These are phyloP conservation scores for Sciaenops ocellatus DNA, from an alignment of 2,797 vertebrate species.

Conservation along the genomic window DNA sequence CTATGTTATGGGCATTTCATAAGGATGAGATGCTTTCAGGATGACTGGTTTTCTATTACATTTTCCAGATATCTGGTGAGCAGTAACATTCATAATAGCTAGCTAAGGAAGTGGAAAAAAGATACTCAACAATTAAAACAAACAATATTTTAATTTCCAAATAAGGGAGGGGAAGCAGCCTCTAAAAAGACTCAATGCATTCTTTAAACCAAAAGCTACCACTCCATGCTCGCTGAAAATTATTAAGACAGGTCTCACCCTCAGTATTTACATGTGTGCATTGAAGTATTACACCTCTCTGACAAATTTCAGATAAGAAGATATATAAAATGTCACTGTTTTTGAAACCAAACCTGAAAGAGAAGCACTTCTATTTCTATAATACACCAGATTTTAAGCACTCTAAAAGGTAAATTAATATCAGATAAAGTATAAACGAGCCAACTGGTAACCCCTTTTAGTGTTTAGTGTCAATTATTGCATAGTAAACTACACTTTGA, in stretches of 20 bases:
- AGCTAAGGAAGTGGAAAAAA: slow-evolving; percentile 51
- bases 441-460: slow-evolving; percentile 50
- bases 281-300: slow-evolving; percentile 60
- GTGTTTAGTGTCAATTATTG: slow-evolving; percentile 74
- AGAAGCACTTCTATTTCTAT: slow-evolving; percentile 39
- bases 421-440: slow-evolving; percentile 54
- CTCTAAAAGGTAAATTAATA: slow-evolving; percentile 31
- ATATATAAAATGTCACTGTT: slow-evolving; percentile 58
- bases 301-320: slow-evolving; percentile 48
- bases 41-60: slow-evolving; percentile 61
- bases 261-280: slow-evolving; percentile 75
- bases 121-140: slow-evolving; percentile 50
- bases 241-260: slow-evolving; percentile 48
- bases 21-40: slow-evolving; percentile 68
- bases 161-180: slow-evolving; percentile 52
- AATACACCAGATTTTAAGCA: slow-evolving; percentile 49
- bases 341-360: slow-evolving; percentile 41
- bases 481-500: slow-evolving; percentile 83
- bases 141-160: slow-evolving; percentile 59
- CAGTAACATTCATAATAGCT: slow-evolving; percentile 78
- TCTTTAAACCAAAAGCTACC: slow-evolving; percentile 67
- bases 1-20: slow-evolving; percentile 76
- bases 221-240: slow-evolving; percentile 72
- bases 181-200: slow-evolving; percentile 70
- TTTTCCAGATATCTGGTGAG: slow-evolving; percentile 64